These are phyloP conservation scores for Aspidiotus destructor DNA, from an alignment of 2,888 invertebrate species.

Conservation along the genomic window DNA sequence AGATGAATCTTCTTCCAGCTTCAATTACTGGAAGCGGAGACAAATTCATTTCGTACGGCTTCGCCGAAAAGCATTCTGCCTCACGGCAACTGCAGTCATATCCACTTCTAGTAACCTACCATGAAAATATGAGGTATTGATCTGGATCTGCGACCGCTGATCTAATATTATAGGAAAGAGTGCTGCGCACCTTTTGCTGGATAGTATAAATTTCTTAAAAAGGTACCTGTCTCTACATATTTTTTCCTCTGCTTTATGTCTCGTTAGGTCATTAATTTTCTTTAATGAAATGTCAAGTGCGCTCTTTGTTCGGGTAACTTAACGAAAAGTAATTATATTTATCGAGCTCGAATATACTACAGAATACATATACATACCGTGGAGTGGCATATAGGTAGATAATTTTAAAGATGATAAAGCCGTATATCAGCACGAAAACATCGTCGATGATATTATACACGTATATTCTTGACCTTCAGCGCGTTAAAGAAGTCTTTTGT, in stretches of 20 bases:
- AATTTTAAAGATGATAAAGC: not conserved
- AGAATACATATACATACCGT: not conserved
- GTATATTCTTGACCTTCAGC: slow-evolving; percentile 14
- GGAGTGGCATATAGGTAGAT: not conserved
- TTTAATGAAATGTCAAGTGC: slow-evolving; percentile 31
- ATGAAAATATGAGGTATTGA: not conserved
- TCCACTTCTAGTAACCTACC: too few species aligned
- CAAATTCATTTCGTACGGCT: too few species aligned
- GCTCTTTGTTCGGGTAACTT: slow-evolving; percentile 29
- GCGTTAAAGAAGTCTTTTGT: slow-evolving; percentile 10
- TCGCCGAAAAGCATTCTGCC: too few species aligned
- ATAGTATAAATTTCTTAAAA: slow-evolving; percentile 18
- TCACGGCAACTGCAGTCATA: too few species aligned
- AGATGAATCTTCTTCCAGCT: too few species aligned
- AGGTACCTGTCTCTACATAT: slow-evolving; percentile 21
- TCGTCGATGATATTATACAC: slow-evolving; percentile 1
- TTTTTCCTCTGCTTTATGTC: slow-evolving; percentile 6
- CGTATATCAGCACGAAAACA: not conserved
- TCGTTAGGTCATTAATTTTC: slow-evolving; percentile 28
- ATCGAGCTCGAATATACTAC: slow-evolving; percentile 22
- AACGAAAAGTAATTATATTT: slow-evolving; percentile 31
- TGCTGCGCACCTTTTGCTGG: slow-evolving; percentile 6
- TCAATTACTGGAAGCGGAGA: too few species aligned
- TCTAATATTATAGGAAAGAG: not conserved
- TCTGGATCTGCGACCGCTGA: not conserved